Evolutionary conservation across 2,888 invertebrate species (phyloP).

Genomic region (Ametastegia equiseti): DNA sequence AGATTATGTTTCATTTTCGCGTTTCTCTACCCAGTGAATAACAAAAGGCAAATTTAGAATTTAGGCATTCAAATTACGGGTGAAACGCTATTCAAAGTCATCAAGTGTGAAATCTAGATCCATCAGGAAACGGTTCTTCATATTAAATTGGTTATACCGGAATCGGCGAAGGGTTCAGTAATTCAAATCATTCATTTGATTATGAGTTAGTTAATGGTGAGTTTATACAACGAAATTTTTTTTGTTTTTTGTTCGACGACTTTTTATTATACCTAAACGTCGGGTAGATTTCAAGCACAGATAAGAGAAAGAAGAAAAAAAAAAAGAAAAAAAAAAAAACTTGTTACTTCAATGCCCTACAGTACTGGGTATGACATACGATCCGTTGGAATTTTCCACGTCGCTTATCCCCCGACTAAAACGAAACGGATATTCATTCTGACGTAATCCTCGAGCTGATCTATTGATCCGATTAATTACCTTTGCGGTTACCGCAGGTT

Average conservation of each 20-base stretch:
- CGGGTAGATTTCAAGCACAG: no score
- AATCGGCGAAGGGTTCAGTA: not conserved
- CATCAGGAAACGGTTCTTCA: not conserved
- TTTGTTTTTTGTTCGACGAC: not conserved
- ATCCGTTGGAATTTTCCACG: conserved; percentile 49
- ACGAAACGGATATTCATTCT: conserved; percentile 71
- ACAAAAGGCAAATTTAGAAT: not conserved
- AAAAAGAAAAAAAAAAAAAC: not conserved
- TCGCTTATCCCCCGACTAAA: conserved; percentile 62
- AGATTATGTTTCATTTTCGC: not conserved
- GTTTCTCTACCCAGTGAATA: not conserved
- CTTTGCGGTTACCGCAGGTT: not conserved
- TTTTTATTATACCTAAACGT: no score
- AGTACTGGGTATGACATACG: not conserved
- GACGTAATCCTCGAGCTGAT: conserved; percentile 64
- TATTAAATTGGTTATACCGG: not conserved
- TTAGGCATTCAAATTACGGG: not conserved
- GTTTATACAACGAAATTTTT: not conserved
- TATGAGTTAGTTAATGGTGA: not conserved
- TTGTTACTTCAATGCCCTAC: not conserved
- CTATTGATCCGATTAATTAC: conserved; percentile 66
- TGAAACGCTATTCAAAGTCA: not conserved
- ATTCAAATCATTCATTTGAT: conserved; percentile 6
- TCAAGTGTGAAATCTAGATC: conserved; percentile 17
- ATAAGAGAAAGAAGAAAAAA: no score